Evolutionary conservation across 2,113 vertebrate species (phyloP).

Genomic region (Bungarus multicinctus): DNA sequence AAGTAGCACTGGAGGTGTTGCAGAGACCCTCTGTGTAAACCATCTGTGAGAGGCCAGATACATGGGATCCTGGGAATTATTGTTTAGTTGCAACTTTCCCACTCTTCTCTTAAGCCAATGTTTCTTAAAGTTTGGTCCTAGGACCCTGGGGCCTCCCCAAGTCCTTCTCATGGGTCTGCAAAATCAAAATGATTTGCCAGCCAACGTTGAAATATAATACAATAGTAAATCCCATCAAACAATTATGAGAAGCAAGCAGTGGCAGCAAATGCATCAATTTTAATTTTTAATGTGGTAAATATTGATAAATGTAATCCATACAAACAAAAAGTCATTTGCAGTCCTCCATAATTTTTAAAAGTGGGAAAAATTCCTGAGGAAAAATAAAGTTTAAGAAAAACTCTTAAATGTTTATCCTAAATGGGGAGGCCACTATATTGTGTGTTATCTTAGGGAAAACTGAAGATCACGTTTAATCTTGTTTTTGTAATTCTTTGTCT

Average conservation of each 20-base stretch:
- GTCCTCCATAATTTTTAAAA: background rate
- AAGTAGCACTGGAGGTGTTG: background rate
- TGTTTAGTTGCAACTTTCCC: background rate
- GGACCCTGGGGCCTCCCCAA: background rate
- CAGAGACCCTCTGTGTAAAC: background rate
- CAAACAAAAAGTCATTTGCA: background rate
- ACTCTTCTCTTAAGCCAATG: background rate
- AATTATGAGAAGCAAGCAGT: background rate
- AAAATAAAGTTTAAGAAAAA: background rate
- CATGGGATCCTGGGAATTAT: background rate
- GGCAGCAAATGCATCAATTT: background rate
- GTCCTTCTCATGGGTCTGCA: background rate
- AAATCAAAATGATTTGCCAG: background rate
- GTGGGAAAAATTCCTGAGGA: background rate
- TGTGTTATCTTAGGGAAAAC: background rate
- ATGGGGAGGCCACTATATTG: background rate
- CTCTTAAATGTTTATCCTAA: background rate
- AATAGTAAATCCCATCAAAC: background rate
- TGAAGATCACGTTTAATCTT: background rate
- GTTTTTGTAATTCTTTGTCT: background rate
- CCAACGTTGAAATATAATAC: background rate
- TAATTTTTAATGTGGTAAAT: background rate
- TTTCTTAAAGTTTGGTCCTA: background rate
- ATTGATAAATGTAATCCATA: background rate
- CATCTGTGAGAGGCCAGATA: background rate